Percentiles rank a stretch among this genome's conserved stretches.
These are phyloP conservation scores for Vireo altiloquus DNA, from an alignment of 2,113 vertebrate genomes.

Conservation along the genomic window DNA sequence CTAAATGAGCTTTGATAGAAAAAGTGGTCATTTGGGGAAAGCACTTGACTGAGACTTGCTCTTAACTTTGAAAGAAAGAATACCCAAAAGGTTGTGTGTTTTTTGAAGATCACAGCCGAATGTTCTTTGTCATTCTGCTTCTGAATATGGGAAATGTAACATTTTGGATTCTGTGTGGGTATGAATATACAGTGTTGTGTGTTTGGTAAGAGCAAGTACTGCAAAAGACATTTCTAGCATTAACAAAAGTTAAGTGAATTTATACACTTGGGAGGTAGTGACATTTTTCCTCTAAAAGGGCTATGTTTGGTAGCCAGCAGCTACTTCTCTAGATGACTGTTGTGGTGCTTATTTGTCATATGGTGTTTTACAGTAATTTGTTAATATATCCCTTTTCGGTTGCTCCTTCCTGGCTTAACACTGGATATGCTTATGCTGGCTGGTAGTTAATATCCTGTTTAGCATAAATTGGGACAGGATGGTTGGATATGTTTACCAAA, in stretches of 20 bases:
- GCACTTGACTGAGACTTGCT: not conserved
- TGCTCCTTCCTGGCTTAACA: not conserved
- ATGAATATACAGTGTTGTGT: not conserved
- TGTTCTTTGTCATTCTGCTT: not conserved
- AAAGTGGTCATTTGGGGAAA: not conserved
- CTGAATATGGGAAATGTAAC: not conserved
- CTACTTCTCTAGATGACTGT: not conserved
- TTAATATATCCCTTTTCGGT: not conserved
- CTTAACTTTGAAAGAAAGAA: not conserved
- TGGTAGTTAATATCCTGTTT: not conserved
- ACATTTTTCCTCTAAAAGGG: not conserved
- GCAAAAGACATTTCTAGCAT: not conserved
- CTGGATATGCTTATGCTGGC: not conserved
- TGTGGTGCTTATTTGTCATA: not conserved
- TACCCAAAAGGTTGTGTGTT: not conserved
- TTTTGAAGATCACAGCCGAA: not conserved
- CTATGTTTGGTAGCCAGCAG: not conserved
- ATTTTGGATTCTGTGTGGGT: not conserved
- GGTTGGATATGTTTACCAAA: not conserved
- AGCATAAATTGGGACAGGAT: not conserved
- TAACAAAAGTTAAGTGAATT: not conserved
- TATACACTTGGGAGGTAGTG: not conserved
- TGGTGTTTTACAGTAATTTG: not conserved
- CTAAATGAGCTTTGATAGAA: not conserved
- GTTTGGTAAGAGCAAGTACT: not conserved